Evolutionary conservation across 2,797 vertebrate genomes (phyloP), one percentile per base, ranked within the genome.

Genomic region (Dendrocincla fuliginosa): DNA sequence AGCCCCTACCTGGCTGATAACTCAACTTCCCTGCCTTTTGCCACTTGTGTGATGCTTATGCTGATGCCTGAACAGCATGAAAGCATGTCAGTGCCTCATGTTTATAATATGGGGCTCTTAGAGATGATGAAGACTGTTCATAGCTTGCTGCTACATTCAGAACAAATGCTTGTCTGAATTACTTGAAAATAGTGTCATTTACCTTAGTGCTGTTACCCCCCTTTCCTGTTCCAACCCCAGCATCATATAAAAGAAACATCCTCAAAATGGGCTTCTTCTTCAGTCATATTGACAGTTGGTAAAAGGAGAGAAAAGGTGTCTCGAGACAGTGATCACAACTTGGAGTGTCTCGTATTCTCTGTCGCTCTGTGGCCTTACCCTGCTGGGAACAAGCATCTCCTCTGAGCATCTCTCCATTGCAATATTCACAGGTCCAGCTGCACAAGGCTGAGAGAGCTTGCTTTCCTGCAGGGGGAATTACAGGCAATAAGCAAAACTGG

Each of bases 81-180:
- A 65, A 56, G 41, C n/a, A n/a, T 67, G 44, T 30, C 5, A 4
- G 75, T 74, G 73, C 20, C 49, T 88, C 47, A 16, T 77, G 50
- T 46, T 47, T 52, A 14, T 68, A 41, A 88, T 30, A 42, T 1
- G 8, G n/a, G 28, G 15, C 14, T 93, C 78, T 69, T 53, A 44
- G 64, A 81, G 49, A 42, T 76, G 50, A 44, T 91, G 56, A 87
- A 63, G 37, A 37, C 57, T 8, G 0, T 84, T 69, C 25, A 12
- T 13, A 73, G 41, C 2, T 2, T 74, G 41, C 25, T 74, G 53
- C 53, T 89, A 35, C n/a, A n/a, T 49, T 92, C 37, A 55, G 67
- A 93, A 81, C 37, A 89, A 95, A 89, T 37, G 65, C 18, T 92
- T 89, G n/a, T 50, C 57, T 80, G 57, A 93, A 87, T 65, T 57